Percentiles rank a stretch among this genome's conserved stretches.
These are phyloP conservation scores for Drosophila melanogaster DNA, from an alignment of 1,140 invertebrate species.

Conservation along the genomic window Release_6_plus_ISO1_MT NT_033777.3:10491001-10491500, in stretches of 20 bases:
- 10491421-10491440: neutral
- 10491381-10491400: constrained; percentile 29
- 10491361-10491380: constrained; percentile 82
- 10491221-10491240: constrained; percentile 4
- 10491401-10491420: constrained; percentile 1
- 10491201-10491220: constrained; percentile 53
- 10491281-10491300: constrained; percentile 84
- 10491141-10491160: constrained; percentile 74
- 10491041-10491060: neutral
- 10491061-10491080: constrained; percentile 6
- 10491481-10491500: constrained; percentile 65
- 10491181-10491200: constrained; percentile 64
- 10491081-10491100: constrained; percentile 51
- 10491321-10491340: constrained; percentile 85
- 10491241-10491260: constrained; percentile 23
- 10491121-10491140: constrained; percentile 78
- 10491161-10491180: constrained; percentile 82
- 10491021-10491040: neutral
- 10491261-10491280: constrained; percentile 74
- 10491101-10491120: constrained; percentile 73
- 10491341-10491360: constrained; percentile 85
- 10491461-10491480: constrained; percentile 23
- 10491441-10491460: constrained; percentile 1
- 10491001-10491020: neutral
- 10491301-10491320: constrained; percentile 85